Percentiles rank a stretch among this genome's conserved stretches.
These are phyloP conservation scores for Cynaeus angustus DNA, from an alignment of 2,888 invertebrate species.

Conservation along the genomic window DNA sequence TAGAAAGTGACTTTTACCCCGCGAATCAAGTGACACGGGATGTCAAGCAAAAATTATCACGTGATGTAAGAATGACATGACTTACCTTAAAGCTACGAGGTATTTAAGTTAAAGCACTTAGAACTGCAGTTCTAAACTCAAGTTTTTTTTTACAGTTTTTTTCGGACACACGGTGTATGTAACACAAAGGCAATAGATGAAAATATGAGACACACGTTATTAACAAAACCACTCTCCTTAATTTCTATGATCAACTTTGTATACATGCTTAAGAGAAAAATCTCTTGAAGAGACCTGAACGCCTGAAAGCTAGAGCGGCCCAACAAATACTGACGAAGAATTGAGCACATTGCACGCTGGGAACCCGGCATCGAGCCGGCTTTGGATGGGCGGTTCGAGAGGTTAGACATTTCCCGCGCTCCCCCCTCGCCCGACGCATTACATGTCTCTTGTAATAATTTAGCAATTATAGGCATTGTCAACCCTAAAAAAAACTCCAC, in stretches of 20 bases:
- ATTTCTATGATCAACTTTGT: slow-evolving; percentile 69
- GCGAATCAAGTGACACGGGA: slow-evolving; percentile 1
- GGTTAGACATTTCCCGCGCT: slow-evolving; percentile 36
- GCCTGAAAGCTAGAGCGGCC: slow-evolving; percentile 65
- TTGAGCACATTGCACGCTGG: slow-evolving; percentile 46
- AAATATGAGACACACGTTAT: slow-evolving; percentile 66
- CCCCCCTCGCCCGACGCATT: not conserved
- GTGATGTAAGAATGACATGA: slow-evolving; percentile 22
- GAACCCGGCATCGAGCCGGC: slow-evolving; percentile 49
- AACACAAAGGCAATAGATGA: slow-evolving; percentile 68
- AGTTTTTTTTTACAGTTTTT: slow-evolving; percentile 64
- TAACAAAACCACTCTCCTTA: slow-evolving; percentile 70
- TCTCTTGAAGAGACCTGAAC: slow-evolving; percentile 60
- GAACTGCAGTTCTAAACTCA: slow-evolving; percentile 11
- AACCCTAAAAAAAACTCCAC: not conserved
- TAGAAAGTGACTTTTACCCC: slow-evolving; percentile 39
- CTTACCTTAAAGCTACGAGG: slow-evolving; percentile 67
- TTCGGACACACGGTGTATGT: slow-evolving; percentile 71
- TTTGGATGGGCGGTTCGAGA: slow-evolving; percentile 37
- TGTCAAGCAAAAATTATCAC: slow-evolving; percentile 16
- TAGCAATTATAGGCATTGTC: not conserved
- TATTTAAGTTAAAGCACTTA: slow-evolving; percentile 66
- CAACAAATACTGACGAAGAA: slow-evolving; percentile 63
- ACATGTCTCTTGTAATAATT: not conserved
- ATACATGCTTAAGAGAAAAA: slow-evolving; percentile 68